These are phyloP conservation scores for Cosmopolites sordidus DNA, from an alignment of 2,888 invertebrate species.

Conservation along the genomic window DNA sequence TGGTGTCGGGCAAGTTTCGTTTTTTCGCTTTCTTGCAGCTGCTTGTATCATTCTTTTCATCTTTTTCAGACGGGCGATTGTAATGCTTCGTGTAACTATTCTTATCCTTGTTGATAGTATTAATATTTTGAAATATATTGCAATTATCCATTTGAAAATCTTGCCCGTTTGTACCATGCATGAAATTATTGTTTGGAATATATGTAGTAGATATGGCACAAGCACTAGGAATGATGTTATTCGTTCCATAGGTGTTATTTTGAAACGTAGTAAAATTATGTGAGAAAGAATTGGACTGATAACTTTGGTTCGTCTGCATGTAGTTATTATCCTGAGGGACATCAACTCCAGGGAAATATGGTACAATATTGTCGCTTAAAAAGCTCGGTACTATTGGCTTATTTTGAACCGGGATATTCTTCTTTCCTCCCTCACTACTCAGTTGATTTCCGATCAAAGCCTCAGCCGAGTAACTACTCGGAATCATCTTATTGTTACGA, in stretches of 20 bases:
- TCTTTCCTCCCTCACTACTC: constrained; percentile 24
- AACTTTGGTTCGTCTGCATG: constrained; percentile 41
- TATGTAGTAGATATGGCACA: constrained; percentile 39
- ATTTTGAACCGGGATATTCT: constrained; percentile 38
- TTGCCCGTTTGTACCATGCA: constrained; percentile 36
- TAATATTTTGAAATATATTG: constrained; percentile 28
- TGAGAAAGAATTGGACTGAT: constrained; percentile 36
- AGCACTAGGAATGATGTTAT: constrained; percentile 39
- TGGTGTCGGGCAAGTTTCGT: constrained; percentile 32
- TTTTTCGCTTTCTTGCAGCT: constrained; percentile 38
- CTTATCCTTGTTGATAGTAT: constrained; percentile 25
- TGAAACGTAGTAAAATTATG: constrained; percentile 40
- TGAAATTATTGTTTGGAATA: constrained; percentile 38
- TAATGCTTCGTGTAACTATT: constrained; percentile 25
- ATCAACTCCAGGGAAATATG: constrained; percentile 45
- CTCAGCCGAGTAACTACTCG: constrained; percentile 47
- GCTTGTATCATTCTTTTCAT: constrained; percentile 24
- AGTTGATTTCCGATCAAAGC: constrained; percentile 45
- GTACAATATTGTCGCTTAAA: constrained; percentile 43
- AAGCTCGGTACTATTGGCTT: constrained; percentile 40
- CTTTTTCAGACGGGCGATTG: constrained; percentile 21
- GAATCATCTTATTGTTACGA: constrained; percentile 33
- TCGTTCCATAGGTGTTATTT: constrained; percentile 38
- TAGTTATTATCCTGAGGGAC: constrained; percentile 42
- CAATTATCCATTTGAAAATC: constrained; percentile 33